Percentiles rank a stretch among this genome's conserved stretches.
Conservation (phyloP, 2,797 vertebrate species). For the Phoebastria nigripes region DNA sequence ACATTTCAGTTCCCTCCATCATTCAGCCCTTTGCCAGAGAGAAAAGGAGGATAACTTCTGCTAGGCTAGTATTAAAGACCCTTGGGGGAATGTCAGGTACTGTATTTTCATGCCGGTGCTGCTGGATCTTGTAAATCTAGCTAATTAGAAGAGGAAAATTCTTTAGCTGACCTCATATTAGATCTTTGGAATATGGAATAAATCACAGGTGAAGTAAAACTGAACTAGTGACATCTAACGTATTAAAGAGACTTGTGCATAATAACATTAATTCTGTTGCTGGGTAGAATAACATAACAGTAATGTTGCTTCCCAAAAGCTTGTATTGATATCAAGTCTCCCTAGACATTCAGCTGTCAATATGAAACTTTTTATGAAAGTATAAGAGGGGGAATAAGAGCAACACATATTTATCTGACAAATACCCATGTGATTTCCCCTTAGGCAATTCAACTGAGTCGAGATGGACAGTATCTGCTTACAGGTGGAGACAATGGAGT, state of each 20-base stretch:
- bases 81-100: background rate
- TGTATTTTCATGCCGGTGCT: background rate
- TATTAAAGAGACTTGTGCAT: background rate
- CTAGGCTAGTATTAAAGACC: background rate
- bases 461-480: constrained; percentile 95
- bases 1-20: background rate
- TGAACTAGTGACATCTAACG: background rate
- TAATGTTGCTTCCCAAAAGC: background rate
- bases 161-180: background rate
- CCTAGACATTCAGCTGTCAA: background rate
- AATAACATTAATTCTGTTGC: background rate
- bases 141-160: constrained; percentile 25
- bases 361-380: background rate
- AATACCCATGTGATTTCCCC: background rate
- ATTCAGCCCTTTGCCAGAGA: background rate
- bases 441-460: constrained; percentile 92
- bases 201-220: constrained; percentile 1
- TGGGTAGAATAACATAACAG: background rate
- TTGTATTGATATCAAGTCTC: background rate
- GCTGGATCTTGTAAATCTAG: background rate
- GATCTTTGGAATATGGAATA: background rate
- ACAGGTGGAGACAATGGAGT: constrained; percentile 91
- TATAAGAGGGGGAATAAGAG: background rate
- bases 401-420: background rate
- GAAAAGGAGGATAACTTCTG: background rate